Base-by-base conservation (phyloP, 2,888 invertebrate species). In the Piscicola geometra region DNA sequence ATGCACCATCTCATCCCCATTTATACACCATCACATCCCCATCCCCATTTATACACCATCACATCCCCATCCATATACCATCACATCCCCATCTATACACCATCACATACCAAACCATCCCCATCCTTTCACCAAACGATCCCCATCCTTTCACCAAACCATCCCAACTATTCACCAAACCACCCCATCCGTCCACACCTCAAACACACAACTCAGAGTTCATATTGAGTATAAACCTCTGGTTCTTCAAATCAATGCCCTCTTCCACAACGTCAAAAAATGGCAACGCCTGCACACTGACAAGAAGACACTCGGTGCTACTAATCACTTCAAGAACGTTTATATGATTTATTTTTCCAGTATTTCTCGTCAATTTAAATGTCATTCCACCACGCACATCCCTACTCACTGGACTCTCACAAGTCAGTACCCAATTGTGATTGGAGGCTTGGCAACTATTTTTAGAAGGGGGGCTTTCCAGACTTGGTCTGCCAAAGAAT, bases 201-300 rank as follows among this genome's bases (percentile, higher is more conserved):
- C 76, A 97, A 86, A 97, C 97, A 0, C 95, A 95, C 68, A 97
- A 97, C 86, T 98, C 97, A 0, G 96, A 96, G 84, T 95, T 97
- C 68, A 97, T 88, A 83, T 94, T 89, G 79, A 97, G 88, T 73
- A 96, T 91, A 89, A 97, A 98, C 84, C 94, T 92, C 86, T 96
- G 95, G 82, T 92, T 92, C 86, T 95, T 94, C 0, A 95, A 94
- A 87, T 97, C 94, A 25, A 96, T 92, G 0, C 96, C 92, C 85
- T 98, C 95, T 85, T 99, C 99, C 0, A 93, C 92, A 60, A 99
- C 88, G 86, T 93, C 93, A 84, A 97, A 93, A 86, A 95, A 94
- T 0, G 99, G 98, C 81, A 99, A 86, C 81, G 90, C 89, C 81
- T 91, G 89, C 75, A 97, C 90, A 21, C 91, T 90, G 83, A 96